Percentiles rank a stretch among this genome's conserved stretches.
phyloP scores from a whole-genome alignment of 2,888 invertebrate genomes.

The Microdon myrmicae region DNA sequence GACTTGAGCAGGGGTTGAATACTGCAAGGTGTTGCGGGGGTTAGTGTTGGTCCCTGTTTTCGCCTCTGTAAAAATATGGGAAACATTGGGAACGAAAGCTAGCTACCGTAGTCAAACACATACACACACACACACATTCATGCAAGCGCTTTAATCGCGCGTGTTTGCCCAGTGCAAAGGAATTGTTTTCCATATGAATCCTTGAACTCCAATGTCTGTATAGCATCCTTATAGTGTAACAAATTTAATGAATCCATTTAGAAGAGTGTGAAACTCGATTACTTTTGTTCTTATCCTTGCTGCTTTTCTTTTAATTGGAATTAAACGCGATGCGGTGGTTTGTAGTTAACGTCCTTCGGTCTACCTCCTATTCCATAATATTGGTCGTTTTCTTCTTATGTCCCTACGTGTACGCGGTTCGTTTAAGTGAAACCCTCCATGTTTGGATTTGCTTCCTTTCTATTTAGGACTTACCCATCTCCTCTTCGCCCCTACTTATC shows the following conservation, averaged over 20 bases:
- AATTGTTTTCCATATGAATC: slow-evolving; percentile 37
- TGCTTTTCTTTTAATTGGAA: slow-evolving; percentile 50
- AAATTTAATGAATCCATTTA: slow-evolving; percentile 52
- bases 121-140: too few species aligned
- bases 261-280: slow-evolving; percentile 39
- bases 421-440: too few species aligned
- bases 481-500: too few species aligned
- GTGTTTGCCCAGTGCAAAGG: slow-evolving; percentile 31
- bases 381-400: too few species aligned
- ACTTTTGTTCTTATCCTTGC: too few species aligned
- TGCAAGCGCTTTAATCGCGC: slow-evolving; percentile 27
- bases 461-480: too few species aligned
- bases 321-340: slow-evolving; percentile 45
- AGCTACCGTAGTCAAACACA: neutral
- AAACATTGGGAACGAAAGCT: neutral
- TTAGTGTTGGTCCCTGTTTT: slow-evolving; percentile 7
- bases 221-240: slow-evolving; percentile 37
- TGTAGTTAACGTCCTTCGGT: too few species aligned
- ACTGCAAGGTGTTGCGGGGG: too few species aligned
- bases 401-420: too few species aligned
- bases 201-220: slow-evolving; percentile 49
- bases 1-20: too few species aligned
- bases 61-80: slow-evolving; percentile 10
- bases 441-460: too few species aligned
- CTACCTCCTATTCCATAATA: too few species aligned